A percentile compares a stretch with the other conserved stretches of the same genome.
Conservation (phyloP, 2,797 vertebrate genomes). For the Scleropages formosus region DNA sequence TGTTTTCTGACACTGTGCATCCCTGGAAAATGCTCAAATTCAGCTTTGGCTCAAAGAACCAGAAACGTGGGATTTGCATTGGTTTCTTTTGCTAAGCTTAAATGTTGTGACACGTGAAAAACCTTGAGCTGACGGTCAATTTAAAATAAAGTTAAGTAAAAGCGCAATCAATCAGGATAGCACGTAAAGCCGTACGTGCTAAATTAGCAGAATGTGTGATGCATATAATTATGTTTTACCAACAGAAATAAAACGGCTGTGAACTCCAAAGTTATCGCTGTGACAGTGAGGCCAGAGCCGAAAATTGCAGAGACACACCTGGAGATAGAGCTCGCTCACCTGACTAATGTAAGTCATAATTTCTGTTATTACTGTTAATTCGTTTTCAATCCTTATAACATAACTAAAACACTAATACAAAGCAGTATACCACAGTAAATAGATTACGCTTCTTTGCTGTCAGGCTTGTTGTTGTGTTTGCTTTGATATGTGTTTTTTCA, state of each 20-base stretch:
- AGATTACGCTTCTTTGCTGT: too few relatives aligned
- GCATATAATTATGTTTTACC: slow-evolving; percentile 34
- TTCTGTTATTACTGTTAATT: neutral
- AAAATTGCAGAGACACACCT: slow-evolving; percentile 83
- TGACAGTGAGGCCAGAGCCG: slow-evolving; percentile 93
- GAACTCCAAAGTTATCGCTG: slow-evolving; percentile 97
- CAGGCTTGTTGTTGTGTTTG: too few relatives aligned
- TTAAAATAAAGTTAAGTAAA: too few relatives aligned
- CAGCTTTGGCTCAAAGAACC: neutral
- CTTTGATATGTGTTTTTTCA: neutral
- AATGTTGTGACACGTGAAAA: too few relatives aligned
- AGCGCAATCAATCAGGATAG: too few relatives aligned
- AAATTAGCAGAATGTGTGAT: neutral
- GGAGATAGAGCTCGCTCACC: slow-evolving; percentile 95
- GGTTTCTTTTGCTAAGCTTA: too few relatives aligned
- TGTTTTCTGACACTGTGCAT: neutral
- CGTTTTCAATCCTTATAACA: neutral
- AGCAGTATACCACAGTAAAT: too few relatives aligned
- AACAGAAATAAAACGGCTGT: slow-evolving; percentile 93
- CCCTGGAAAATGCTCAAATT: neutral
- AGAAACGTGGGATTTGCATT: too few relatives aligned
- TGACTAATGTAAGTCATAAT: slow-evolving; percentile 85
- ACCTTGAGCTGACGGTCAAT: too few relatives aligned
- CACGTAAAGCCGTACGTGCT: neutral
- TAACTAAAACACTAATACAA: too few relatives aligned